phyloP scores from a whole-genome alignment of 2,888 invertebrate genomes.

The Drosophila cyrtoloma region DNA sequence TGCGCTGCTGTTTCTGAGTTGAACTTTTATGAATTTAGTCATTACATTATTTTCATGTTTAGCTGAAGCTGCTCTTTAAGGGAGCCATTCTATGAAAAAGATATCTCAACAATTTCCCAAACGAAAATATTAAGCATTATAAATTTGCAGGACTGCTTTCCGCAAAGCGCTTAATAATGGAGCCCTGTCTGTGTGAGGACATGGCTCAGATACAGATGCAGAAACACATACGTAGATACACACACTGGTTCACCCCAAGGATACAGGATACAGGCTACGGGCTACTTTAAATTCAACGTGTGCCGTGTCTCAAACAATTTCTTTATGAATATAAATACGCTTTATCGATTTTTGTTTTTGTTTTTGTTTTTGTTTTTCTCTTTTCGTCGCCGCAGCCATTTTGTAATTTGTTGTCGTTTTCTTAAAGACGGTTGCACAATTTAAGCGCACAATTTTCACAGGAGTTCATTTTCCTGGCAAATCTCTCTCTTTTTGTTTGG shows the following conservation, averaged over 20 bases:
- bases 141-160: slow-evolving; percentile 16
- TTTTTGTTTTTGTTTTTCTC: neutral
- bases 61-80: neutral
- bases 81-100: neutral
- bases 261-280: slow-evolving; percentile 31
- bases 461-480: slow-evolving; percentile 67
- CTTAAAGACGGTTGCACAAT: slow-evolving; percentile 34
- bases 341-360: slow-evolving; percentile 66
- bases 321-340: slow-evolving; percentile 78
- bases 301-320: slow-evolving; percentile 57
- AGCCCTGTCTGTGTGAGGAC: slow-evolving; percentile 25
- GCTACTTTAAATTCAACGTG: slow-evolving; percentile 80
- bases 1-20: neutral
- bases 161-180: slow-evolving; percentile 22
- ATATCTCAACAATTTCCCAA: neutral
- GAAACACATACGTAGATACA: slow-evolving; percentile 27
- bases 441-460: slow-evolving; percentile 41
- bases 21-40: neutral
- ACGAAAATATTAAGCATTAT: slow-evolving; percentile 2
- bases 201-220: slow-evolving; percentile 34
- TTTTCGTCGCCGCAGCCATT: slow-evolving; percentile 31
- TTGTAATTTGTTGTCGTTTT: slow-evolving; percentile 40
- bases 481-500: slow-evolving; percentile 53
- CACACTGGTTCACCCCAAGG: slow-evolving; percentile 25
- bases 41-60: neutral